phyloP scores from a whole-genome alignment of 2,113 vertebrate genomes.

The Gila orcuttii region DNA sequence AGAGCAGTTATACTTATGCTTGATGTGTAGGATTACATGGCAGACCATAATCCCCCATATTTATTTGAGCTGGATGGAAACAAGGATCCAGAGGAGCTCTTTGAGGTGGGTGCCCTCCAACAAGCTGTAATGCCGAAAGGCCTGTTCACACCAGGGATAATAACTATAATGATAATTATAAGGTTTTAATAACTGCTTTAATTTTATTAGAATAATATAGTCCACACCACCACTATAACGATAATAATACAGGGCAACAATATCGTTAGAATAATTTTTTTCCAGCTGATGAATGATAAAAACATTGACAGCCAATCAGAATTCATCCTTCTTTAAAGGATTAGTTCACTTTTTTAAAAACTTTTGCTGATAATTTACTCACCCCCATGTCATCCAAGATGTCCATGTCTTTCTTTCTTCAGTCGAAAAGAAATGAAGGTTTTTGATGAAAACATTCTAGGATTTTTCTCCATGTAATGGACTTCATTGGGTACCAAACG shows the following conservation, averaged over 20 bases:
- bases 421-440: too few species aligned
- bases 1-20: background rate
- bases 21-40: slow-evolving; percentile 81
- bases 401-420: too few species aligned
- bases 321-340: background rate
- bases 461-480: too few species aligned
- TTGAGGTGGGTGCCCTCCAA: slow-evolving; percentile 72
- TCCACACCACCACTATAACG: background rate
- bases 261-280: background rate
- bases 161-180: background rate
- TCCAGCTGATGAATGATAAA: background rate
- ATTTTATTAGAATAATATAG: background rate
- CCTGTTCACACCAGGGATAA: background rate
- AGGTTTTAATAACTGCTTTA: background rate
- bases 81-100: slow-evolving; percentile 76
- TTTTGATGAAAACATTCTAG: too few species aligned
- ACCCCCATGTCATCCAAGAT: too few species aligned
- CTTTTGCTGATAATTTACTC: too few species aligned
- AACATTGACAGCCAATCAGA: background rate
- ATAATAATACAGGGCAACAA: background rate
- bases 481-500: too few species aligned
- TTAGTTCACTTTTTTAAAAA: too few species aligned
- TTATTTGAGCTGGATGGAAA: slow-evolving; percentile 90
- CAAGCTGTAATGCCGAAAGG: background rate
- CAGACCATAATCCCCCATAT: slow-evolving; percentile 77